Conservation (phyloP, 2,797 vertebrate genomes). For the Rhinatrema bivittatum region DNA sequence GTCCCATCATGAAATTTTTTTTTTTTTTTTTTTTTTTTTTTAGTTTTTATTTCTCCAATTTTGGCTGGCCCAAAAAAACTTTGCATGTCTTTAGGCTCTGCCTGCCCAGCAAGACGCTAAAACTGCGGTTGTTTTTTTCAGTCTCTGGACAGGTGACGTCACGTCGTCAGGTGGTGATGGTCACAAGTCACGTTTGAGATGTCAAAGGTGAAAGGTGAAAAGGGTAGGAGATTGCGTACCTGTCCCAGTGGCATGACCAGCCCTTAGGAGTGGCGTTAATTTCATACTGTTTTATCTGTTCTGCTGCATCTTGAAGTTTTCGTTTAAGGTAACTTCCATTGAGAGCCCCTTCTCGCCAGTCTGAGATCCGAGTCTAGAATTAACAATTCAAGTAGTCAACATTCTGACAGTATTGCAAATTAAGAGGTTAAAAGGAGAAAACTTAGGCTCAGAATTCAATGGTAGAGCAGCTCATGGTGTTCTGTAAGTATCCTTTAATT, state of each 20-base stretch:
- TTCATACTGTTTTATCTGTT: constrained; percentile 99
- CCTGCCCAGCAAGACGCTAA: constrained; percentile 59
- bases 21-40: constrained; percentile 48
- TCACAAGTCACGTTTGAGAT: constrained; percentile 79
- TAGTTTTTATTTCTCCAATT: constrained; percentile 49
- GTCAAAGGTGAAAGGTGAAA: constrained; percentile 74
- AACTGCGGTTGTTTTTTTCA: constrained; percentile 54
- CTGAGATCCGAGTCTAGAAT: constrained; percentile 88
- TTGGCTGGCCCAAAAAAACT: constrained; percentile 47
- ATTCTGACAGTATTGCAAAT: no score
- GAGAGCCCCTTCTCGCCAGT: constrained; percentile 97
- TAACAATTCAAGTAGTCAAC: constrained; percentile 11
- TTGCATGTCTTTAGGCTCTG: constrained; percentile 45
- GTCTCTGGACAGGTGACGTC: constrained; percentile 61
- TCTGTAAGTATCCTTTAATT: no score
- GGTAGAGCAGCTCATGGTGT: no score
- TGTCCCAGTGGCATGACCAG: constrained; percentile 99
- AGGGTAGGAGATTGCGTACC: constrained; percentile 92
- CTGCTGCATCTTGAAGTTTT: constrained; percentile 95
- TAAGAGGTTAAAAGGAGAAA: background rate
- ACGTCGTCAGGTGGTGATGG: constrained; percentile 65
- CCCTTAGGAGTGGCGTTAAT: constrained; percentile 99
- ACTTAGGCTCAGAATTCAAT: background rate
- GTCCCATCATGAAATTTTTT: constrained; percentile 62
- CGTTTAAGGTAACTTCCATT: constrained; percentile 96